These are phyloP conservation scores for Mus musculus DNA, from an alignment of 2,113 vertebrate genomes.

Conservation along the genomic window DNA sequence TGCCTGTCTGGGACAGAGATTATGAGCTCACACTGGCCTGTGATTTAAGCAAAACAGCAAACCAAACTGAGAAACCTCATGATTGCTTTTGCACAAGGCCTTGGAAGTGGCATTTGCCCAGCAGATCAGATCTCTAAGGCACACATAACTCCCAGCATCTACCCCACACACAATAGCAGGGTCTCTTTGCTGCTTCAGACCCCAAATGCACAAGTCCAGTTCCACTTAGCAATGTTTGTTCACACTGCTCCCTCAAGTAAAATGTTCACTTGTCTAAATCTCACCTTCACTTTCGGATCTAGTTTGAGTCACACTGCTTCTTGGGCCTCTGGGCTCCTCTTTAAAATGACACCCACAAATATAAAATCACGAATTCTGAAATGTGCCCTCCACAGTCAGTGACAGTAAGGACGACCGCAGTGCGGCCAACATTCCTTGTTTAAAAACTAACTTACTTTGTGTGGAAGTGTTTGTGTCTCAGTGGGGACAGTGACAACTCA, in stretches of 20 bases:
- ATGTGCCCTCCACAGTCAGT: neutral
- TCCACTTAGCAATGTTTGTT: neutral
- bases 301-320: neutral
- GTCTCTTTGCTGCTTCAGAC: neutral
- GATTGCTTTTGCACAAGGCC: neutral
- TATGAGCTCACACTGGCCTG: slow-evolving; percentile 33
- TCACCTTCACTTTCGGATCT: neutral
- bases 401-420: neutral
- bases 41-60: slow-evolving; percentile 22
- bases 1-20: slow-evolving; percentile 69
- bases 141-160: neutral
- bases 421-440: neutral
- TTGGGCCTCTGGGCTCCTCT: neutral
- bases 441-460: neutral
- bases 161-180: neutral
- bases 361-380: neutral
- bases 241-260: neutral
- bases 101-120: neutral
- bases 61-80: neutral
- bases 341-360: neutral
- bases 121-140: neutral
- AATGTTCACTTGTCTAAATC: neutral
- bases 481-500: neutral
- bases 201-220: neutral
- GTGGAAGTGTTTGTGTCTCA: no score